These are phyloP conservation scores for Gadopsis marmoratus DNA, from an alignment of 2,797 vertebrate species.

Conservation along the genomic window DNA sequence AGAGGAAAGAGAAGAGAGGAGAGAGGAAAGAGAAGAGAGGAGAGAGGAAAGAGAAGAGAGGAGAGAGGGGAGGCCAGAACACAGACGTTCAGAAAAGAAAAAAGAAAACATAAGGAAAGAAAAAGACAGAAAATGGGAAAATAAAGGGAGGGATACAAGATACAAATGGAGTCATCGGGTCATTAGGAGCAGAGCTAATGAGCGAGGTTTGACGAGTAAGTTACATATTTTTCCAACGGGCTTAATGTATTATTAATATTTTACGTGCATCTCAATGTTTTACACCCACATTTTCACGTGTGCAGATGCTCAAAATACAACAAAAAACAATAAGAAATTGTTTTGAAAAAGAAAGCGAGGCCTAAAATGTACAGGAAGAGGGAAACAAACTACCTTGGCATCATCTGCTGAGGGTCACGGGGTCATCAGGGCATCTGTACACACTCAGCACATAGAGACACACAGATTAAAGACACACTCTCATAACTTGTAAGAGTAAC, in stretches of 20 bases:
- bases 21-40: not conserved
- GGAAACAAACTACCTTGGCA: slow-evolving; percentile 5
- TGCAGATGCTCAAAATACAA: not conserved
- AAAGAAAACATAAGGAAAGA: no score
- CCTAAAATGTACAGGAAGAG: not conserved
- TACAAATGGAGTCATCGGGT: not conserved
- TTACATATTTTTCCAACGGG: not conserved
- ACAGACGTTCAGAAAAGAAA: no score
- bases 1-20: no score
- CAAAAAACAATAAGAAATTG: not conserved
- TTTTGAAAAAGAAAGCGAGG: not conserved
- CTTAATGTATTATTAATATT: not conserved
- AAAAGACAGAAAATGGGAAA: accelerated
- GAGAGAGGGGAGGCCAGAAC: no score
- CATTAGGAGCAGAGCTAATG: not conserved
- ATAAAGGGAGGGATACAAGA: not conserved
- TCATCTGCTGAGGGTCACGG: not conserved
- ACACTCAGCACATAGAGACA: not conserved
- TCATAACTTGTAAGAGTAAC: not conserved
- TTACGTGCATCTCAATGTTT: not conserved
- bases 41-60: no score
- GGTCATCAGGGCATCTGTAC: slow-evolving; percentile 21
- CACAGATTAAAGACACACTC: not conserved
- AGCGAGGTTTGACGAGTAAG: not conserved
- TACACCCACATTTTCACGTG: not conserved